Base-by-base conservation (phyloP, 2,888 invertebrate species). In the Cylloceria caligata region DNA sequence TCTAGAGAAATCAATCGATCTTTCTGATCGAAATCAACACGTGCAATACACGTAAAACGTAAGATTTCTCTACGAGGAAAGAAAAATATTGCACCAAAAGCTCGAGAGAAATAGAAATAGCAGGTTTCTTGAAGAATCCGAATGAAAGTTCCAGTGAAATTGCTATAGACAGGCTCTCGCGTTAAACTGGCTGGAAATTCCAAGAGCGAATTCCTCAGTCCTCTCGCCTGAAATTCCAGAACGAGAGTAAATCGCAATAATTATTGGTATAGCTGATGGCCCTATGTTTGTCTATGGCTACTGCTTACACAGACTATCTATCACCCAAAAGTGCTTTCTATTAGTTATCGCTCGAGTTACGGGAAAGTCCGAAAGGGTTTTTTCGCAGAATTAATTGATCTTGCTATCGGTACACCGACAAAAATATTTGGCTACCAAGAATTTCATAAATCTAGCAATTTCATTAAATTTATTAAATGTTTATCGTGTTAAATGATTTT, bases 241-340 rank as follows among this genome's bases (percentile, higher is more conserved):
- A 49, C 34, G 62, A 47, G 47, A 49, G 30, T 36, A 64, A 62
- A 47, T 49, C 39, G 24, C 36, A 21, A 69, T 69, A 71, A 78
- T 72, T 65, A 71, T 78, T 42, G 49, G 52, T 49, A 69, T 77
- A 69, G 62, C 24, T 24, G 34, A 42, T 27, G 55, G 39, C n/a
- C 52, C 64, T 34, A n/a, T 24, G 45, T 49, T 73, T 73, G 49
- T n/a, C 49, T 24, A 21, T 30, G n/a, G 16, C 34, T 30, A 16
- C 9, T 30, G 47, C n/a, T 30, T 21, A 36, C 49, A 52, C 36
- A 68, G 21, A 21, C 21, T 36, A 34, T n/a, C 36, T 62, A 19
- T 11, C 57, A 39, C 16, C 45, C 5, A 1, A n/a, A 45, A 65
- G 27, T 47, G 34, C 67, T 34, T 19, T 47, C 6, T 49, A 34